Conservation (phyloP, 2,797 vertebrate species). For the Peromyscus eremicus region DNA sequence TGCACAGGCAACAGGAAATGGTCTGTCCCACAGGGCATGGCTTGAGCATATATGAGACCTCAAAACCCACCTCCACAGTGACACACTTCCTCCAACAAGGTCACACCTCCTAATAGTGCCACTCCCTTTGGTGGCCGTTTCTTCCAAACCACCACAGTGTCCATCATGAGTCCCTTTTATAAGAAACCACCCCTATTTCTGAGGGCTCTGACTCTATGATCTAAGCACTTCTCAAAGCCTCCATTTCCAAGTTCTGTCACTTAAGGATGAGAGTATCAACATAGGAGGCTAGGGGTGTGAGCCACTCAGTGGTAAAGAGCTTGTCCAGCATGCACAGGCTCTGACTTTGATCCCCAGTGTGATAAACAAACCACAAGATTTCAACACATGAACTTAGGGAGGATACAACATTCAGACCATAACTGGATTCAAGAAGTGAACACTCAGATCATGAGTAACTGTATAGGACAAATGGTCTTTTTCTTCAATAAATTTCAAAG, state of each 20-base stretch:
- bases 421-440: not conserved
- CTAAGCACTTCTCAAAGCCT: not conserved
- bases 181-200: not conserved
- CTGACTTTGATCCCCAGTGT: not conserved
- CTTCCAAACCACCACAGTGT: not conserved
- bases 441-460: not conserved
- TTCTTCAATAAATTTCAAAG: conserved; percentile 44
- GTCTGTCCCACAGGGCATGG: not conserved
- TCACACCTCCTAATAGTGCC: not conserved
- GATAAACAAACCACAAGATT: not conserved
- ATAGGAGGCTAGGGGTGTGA: not conserved
- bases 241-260: not conserved
- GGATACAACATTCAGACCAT: not conserved
- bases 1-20: not conserved
- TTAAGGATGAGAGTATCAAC: not conserved
- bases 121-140: not conserved
- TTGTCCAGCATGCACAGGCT: not conserved
- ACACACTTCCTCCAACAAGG: not conserved
- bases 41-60: not conserved
- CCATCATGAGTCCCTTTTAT: not conserved
- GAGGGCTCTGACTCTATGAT: not conserved
- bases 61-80: not conserved
- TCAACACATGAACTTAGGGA: not conserved
- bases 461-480: not conserved
- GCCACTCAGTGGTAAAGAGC: not conserved